A percentile compares a stretch with the other conserved stretches of the same genome.
These are phyloP conservation scores for Sycophila texana DNA, from an alignment of 2,888 invertebrate genomes.

Conservation along the genomic window DNA sequence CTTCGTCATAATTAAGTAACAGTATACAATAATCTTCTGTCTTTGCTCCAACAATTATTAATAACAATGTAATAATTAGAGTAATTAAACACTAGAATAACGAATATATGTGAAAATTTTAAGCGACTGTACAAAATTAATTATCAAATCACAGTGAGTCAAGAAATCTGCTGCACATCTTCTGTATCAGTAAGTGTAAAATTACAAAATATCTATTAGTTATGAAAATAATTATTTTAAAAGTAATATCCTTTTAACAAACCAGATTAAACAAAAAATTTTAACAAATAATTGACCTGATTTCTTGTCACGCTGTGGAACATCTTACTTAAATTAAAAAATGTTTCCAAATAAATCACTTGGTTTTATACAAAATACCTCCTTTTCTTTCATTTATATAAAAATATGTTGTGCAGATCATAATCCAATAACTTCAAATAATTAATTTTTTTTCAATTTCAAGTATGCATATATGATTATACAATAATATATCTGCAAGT, in stretches of 20 bases:
- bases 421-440: conserved; percentile 48
- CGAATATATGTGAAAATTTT: conserved; percentile 53
- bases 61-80: conserved; percentile 55
- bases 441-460: conserved; percentile 35
- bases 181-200: conserved; percentile 38
- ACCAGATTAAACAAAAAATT: conserved; percentile 35
- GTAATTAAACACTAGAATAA: conserved; percentile 54
- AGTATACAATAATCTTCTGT: conserved; percentile 57
- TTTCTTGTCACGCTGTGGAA: conserved; percentile 52
- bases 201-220: conserved; percentile 38
- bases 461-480: conserved; percentile 42
- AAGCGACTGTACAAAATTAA: conserved; percentile 57
- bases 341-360: not conserved
- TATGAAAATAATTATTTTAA: conserved; percentile 55
- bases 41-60: conserved; percentile 56
- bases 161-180: conserved; percentile 48
- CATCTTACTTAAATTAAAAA: conserved; percentile 32
- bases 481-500: conserved; percentile 54
- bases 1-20: conserved; percentile 55
- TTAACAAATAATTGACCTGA: conserved; percentile 36
- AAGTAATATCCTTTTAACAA: conserved; percentile 47
- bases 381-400: conserved; percentile 41
- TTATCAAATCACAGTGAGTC: conserved; percentile 47
- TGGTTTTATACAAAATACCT: conserved; percentile 51
- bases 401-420: conserved; percentile 52